Conservation (phyloP, 2,888 invertebrate genomes). For the Doris montereyensis region DNA sequence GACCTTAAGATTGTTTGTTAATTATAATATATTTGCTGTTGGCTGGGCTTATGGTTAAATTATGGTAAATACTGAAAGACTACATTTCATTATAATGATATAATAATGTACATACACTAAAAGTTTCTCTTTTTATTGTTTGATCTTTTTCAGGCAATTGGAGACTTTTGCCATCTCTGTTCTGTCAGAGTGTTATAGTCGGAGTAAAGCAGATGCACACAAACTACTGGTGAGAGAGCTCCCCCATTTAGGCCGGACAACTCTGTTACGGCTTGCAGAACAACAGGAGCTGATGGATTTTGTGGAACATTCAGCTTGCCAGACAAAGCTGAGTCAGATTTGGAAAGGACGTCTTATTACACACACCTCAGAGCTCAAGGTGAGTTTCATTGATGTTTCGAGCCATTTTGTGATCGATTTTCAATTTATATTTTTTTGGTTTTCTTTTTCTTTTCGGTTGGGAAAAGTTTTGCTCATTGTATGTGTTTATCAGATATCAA, state of each 20-base stretch:
- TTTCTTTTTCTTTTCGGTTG: too few relatives aligned
- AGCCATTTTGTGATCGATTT: too few relatives aligned
- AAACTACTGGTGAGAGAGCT: conserved; percentile 63
- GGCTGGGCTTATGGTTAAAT: too few relatives aligned
- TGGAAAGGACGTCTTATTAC: conserved; percentile 72
- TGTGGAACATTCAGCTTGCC: conserved; percentile 70
- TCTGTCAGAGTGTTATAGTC: conserved; percentile 66
- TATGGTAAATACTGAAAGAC: too few relatives aligned
- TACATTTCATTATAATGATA: not conserved
- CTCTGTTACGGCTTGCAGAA: conserved; percentile 68
- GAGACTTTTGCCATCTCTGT: conserved; percentile 67
- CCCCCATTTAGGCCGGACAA: conserved; percentile 61
- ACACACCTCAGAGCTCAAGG: conserved; percentile 69
- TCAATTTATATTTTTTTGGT: too few relatives aligned
- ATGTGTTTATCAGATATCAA: too few relatives aligned
- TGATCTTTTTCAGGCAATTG: conserved; percentile 55
- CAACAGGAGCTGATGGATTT: conserved; percentile 69
- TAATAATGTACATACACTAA: not conserved
- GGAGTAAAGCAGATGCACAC: conserved; percentile 64
- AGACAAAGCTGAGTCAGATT: conserved; percentile 71
- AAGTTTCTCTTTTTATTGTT: not conserved
- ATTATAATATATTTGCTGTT: too few relatives aligned
- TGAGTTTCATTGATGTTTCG: conserved; percentile 45
- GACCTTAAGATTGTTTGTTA: too few relatives aligned
- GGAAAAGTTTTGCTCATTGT: too few relatives aligned